A percentile compares a stretch with the other conserved stretches of the same genome.
These are phyloP conservation scores for Pogonognathellus flavescens DNA, from an alignment of 1,140 invertebrate genomes.

Conservation along the genomic window DNA sequence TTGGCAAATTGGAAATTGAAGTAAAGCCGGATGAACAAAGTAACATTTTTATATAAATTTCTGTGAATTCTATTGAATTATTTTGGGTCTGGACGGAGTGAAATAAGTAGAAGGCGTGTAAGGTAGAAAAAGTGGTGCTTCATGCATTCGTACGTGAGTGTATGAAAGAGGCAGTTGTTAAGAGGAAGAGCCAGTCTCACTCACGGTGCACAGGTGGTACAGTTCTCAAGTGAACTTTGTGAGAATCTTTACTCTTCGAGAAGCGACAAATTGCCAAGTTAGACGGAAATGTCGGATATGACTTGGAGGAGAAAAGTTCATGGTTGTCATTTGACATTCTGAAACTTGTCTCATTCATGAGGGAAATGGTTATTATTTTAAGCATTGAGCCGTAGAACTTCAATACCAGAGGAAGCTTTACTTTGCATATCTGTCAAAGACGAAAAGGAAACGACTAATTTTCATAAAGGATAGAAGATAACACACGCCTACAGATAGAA, in stretches of 20 bases:
- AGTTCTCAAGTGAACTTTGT: slow-evolving; percentile 60
- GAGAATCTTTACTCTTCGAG: slow-evolving; percentile 45
- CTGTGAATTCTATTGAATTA: no score
- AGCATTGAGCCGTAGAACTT: slow-evolving; percentile 42
- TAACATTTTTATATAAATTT: no score
- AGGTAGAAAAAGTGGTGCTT: background rate
- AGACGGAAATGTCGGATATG: slow-evolving; percentile 54
- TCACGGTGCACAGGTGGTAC: slow-evolving; percentile 29
- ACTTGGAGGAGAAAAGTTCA: slow-evolving; percentile 49
- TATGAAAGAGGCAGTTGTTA: background rate
- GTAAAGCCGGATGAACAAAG: background rate
- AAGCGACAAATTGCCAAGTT: slow-evolving; percentile 57
- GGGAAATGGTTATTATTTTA: slow-evolving; percentile 59
- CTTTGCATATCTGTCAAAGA: slow-evolving; percentile 24
- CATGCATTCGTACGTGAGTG: background rate
- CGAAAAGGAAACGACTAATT: slow-evolving; percentile 27
- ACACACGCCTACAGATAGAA: background rate
- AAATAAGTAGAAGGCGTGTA: background rate
- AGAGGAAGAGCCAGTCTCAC: slow-evolving; percentile 16
- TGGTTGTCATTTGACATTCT: slow-evolving; percentile 53
- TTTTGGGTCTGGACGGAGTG: background rate
- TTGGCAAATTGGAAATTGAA: slow-evolving; percentile 22
- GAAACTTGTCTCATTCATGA: slow-evolving; percentile 54
- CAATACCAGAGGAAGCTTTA: background rate
- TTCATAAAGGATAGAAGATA: slow-evolving; percentile 33